phyloP scores from a whole-genome alignment of 2,888 invertebrate species.

The Ormyrus nitidulus region DNA sequence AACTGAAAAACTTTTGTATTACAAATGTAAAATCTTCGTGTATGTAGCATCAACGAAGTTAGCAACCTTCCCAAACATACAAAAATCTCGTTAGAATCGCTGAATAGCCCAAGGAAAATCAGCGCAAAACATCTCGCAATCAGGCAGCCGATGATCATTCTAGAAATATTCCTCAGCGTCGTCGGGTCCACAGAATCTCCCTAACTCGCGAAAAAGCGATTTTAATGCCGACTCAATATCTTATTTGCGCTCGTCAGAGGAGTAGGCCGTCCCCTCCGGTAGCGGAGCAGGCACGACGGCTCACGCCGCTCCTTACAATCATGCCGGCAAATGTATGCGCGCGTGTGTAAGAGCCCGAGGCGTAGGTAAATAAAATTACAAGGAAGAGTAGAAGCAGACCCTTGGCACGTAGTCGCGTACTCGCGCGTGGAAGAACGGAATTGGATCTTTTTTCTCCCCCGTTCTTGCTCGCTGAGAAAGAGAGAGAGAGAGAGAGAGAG shows the following conservation, averaged over 20 bases:
- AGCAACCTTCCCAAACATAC: too few relatives aligned
- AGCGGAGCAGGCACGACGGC: not conserved
- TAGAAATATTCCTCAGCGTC: not conserved
- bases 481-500: not conserved
- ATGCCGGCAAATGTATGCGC: constrained; percentile 5
- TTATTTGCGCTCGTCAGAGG: constrained; percentile 34
- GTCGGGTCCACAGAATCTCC: not conserved
- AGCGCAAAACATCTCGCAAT: constrained; percentile 3
- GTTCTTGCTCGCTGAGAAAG: too few relatives aligned
- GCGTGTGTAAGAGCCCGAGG: not conserved
- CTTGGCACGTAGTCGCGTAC: constrained; percentile 25
- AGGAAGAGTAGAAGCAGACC: constrained; percentile 8
- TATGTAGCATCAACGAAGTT: too few relatives aligned
- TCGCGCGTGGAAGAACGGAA: constrained; percentile 39
- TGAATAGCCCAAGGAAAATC: not conserved
- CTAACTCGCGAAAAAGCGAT: constrained; percentile 18
- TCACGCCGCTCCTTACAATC: not conserved
- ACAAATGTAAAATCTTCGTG: too few relatives aligned
- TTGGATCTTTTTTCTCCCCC: constrained; percentile 46
- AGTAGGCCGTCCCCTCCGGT: not conserved
- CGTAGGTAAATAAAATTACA: constrained; percentile 55
- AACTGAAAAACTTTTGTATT: too few relatives aligned
- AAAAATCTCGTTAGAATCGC: too few relatives aligned
- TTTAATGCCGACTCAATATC: constrained; percentile 39
- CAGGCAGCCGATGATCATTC: not conserved